Percentiles rank a stretch among this genome's conserved stretches.
Conservation (phyloP, 2,888 invertebrate species). For the Pristionchus arcanus region DNA sequence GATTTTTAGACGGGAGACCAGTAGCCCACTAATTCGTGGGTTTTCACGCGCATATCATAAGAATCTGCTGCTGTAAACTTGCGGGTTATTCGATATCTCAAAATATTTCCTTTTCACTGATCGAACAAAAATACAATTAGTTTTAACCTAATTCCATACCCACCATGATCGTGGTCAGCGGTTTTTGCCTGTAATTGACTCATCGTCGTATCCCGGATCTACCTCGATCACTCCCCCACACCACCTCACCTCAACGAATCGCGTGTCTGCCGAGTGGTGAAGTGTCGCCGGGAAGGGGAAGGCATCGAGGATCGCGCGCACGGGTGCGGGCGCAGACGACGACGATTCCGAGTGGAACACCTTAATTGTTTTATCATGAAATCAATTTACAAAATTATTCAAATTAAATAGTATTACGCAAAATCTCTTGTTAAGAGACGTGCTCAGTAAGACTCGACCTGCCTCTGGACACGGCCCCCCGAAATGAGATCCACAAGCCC, state of each 20-base stretch:
- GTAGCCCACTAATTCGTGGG: neutral
- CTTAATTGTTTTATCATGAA: slow-evolving; percentile 48
- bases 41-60: neutral
- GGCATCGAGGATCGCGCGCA: slow-evolving; percentile 43
- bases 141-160: too few species aligned
- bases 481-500: too few species aligned
- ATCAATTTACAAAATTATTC: neutral
- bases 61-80: neutral
- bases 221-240: neutral
- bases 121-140: too few species aligned
- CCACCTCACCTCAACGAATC: slow-evolving; percentile 69
- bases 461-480: too few species aligned
- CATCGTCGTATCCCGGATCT: too few species aligned
- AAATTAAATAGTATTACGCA: too few species aligned
- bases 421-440: too few species aligned
- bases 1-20: neutral
- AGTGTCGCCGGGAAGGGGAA: slow-evolving; percentile 71
- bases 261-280: slow-evolving; percentile 67
- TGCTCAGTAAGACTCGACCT: too few species aligned
- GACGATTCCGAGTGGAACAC: slow-evolving; percentile 28
- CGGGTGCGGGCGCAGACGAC: slow-evolving; percentile 52
- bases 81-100: neutral
- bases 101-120: too few species aligned
- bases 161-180: too few species aligned
- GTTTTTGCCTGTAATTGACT: too few species aligned